These are phyloP conservation scores for Clarias magur DNA, from an alignment of 2,113 vertebrate genomes.

Conservation along the genomic window DNA sequence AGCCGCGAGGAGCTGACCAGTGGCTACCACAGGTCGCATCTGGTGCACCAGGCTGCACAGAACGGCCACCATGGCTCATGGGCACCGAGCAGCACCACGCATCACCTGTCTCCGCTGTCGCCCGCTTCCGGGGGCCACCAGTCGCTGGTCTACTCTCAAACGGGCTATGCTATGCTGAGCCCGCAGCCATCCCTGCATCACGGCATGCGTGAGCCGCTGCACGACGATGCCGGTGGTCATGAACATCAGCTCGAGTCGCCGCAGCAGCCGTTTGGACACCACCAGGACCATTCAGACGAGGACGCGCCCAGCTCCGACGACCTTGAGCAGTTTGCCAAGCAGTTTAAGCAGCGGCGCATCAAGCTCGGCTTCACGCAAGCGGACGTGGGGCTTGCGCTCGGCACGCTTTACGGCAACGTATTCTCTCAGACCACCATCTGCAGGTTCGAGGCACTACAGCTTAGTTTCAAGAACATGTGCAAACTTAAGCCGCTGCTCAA, in stretches of 20 bases:
- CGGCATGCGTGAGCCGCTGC: conserved; percentile 85
- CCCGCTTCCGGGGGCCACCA: conserved; percentile 87
- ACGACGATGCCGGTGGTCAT: conserved; percentile 80
- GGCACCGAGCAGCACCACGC: conserved; percentile 82
- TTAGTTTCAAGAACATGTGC: conserved; percentile 99
- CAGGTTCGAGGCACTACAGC: conserved; percentile 97
- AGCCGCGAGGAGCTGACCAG: conserved; percentile 82
- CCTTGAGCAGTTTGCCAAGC: conserved; percentile 98
- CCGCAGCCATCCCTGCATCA: conserved; percentile 83
- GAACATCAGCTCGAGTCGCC: conserved; percentile 82
- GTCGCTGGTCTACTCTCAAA: conserved; percentile 89
- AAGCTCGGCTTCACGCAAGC: conserved; percentile 98
- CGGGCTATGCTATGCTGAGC: conserved; percentile 86
- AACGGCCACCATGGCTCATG: conserved; percentile 81
- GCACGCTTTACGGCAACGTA: conserved; percentile 96
- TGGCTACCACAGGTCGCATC: conserved; percentile 84
- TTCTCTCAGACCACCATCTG: conserved; percentile 99
- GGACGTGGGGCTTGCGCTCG: conserved; percentile 94
- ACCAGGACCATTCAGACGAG: conserved; percentile 94
- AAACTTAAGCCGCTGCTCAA: conserved; percentile 95
- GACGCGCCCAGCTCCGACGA: conserved; percentile 97
- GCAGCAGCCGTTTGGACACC: conserved; percentile 84
- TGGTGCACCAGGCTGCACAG: conserved; percentile 88
- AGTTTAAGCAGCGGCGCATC: conserved; percentile 98
- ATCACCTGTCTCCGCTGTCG: conserved; percentile 89